These are phyloP conservation scores for Drosophila cyrtoloma DNA, from an alignment of 2,888 invertebrate species.

Conservation along the genomic window DNA sequence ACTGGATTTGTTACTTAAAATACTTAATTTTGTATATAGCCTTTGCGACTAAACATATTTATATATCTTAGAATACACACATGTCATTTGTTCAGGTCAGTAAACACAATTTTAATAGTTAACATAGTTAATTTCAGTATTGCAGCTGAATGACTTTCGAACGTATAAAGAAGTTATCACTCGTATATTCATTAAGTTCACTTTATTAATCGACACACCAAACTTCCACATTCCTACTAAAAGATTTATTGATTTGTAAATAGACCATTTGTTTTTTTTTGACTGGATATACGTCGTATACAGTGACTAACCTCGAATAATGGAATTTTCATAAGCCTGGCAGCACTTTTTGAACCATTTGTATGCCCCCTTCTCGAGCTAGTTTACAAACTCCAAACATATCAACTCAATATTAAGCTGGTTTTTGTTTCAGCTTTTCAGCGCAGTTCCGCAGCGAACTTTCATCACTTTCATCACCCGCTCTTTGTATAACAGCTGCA, in stretches of 20 bases:
- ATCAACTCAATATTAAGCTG: conserved; percentile 31
- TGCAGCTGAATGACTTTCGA: neutral
- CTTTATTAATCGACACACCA: neutral
- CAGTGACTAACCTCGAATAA: neutral
- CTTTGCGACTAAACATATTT: neutral
- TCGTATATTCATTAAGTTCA: neutral
- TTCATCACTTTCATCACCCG: conserved; percentile 18
- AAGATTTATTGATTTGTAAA: neutral
- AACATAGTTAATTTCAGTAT: neutral
- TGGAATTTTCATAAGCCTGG: neutral
- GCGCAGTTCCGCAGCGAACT: conserved; percentile 27
- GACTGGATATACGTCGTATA: neutral
- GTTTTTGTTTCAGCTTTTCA: conserved; percentile 17
- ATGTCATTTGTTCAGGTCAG: neutral
- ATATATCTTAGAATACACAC: neutral
- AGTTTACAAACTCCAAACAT: conserved; percentile 15
- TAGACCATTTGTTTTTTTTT: neutral
- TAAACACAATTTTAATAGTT: neutral
- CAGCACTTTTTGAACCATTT: conserved; percentile 1
- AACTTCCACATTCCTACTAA: neutral
- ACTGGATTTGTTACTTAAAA: neutral
- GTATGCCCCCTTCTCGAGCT: neutral
- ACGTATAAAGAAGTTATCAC: neutral
- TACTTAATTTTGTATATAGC: neutral
- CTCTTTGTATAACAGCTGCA: conserved; percentile 38